Conservation (phyloP, 2,888 invertebrate genomes). For the Chrysopilus asiliformis region DNA sequence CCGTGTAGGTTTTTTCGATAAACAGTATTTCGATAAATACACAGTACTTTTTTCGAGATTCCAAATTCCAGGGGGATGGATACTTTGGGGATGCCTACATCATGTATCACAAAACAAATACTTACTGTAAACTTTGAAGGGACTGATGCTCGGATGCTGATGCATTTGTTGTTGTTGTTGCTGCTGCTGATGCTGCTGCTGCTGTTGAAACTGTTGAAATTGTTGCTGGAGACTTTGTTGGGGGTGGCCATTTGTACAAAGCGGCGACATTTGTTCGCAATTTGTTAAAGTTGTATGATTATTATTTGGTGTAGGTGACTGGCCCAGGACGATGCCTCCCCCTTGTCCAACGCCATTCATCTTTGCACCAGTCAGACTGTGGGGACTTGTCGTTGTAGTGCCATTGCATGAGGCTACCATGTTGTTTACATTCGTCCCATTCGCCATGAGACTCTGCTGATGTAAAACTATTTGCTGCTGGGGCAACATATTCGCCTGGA, state of each 20-base stretch:
- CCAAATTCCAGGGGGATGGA: too few species aligned
- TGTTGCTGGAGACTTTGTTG: conserved; percentile 16
- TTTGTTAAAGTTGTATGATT: conserved; percentile 21
- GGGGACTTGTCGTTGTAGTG: conserved; percentile 24
- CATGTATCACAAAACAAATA: too few species aligned
- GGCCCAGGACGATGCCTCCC: conserved; percentile 6
- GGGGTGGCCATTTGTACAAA: conserved; percentile 18
- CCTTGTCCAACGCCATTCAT: conserved; percentile 5
- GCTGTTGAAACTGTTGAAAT: conserved; percentile 26
- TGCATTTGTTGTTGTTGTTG: conserved; percentile 13
- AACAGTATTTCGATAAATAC: too few species aligned
- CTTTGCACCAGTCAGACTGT: conserved; percentile 4
- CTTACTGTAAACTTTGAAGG: conserved; percentile 38
- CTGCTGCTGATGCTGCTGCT: conserved; percentile 19
- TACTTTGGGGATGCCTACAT: too few species aligned
- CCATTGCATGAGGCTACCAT: conserved; percentile 21
- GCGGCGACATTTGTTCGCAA: conserved; percentile 20
- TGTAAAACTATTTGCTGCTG: conserved; percentile 25
- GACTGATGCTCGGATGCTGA: conserved; percentile 29
- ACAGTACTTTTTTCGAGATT: too few species aligned
- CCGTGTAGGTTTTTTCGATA: too few species aligned
- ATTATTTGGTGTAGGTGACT: conserved; percentile 23
- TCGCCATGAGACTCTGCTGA: conserved; percentile 15
- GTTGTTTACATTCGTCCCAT: conserved; percentile 14
- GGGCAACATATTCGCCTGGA: conserved; percentile 17